A percentile compares a stretch with the other conserved stretches of the same genome.
Evolutionary conservation across 2,797 vertebrate genomes (phyloP).

Genomic region (Rhynchonycteris naso): DNA sequence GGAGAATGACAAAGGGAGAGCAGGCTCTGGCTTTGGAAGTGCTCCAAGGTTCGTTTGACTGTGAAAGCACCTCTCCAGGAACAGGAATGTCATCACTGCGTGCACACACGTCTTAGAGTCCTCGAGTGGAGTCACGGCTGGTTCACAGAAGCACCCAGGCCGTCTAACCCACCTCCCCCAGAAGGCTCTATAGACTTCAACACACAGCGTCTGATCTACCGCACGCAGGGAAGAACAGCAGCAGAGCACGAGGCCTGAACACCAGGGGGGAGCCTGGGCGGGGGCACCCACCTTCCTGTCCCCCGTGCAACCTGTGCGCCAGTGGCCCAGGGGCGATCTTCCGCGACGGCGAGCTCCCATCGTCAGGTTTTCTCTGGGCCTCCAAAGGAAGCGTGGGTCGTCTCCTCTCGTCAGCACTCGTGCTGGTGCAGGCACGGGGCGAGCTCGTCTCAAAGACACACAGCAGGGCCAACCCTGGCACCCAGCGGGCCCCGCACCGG

Average conservation of each 20-base stretch:
- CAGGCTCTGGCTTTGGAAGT: neutral
- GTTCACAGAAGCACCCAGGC: neutral
- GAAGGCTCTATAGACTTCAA: neutral
- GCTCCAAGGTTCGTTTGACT: neutral
- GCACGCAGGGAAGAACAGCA: rapidly evolving
- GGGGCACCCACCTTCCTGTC: neutral
- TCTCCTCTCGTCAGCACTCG: neutral
- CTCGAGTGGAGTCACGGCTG: neutral
- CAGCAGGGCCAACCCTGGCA: rapidly evolving
- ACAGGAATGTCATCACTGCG: neutral
- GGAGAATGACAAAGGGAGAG: neutral
- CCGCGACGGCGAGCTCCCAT: neutral
- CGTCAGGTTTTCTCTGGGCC: neutral
- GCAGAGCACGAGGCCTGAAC: neutral
- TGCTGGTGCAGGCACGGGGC: neutral
- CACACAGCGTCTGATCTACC: too few species aligned
- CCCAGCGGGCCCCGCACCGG: neutral
- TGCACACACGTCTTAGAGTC: neutral
- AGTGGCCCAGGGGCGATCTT: neutral
- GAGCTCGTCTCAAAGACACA: neutral
- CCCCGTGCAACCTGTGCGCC: neutral
- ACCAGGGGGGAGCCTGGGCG: neutral
- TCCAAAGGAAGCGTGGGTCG: rapidly evolving
- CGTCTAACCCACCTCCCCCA: neutral
- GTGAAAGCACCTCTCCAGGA: neutral